Evolutionary conservation across 92 coral and sea anemone genomes (phyloP).

Genomic region (Chrysogorgia sp.): DNA sequence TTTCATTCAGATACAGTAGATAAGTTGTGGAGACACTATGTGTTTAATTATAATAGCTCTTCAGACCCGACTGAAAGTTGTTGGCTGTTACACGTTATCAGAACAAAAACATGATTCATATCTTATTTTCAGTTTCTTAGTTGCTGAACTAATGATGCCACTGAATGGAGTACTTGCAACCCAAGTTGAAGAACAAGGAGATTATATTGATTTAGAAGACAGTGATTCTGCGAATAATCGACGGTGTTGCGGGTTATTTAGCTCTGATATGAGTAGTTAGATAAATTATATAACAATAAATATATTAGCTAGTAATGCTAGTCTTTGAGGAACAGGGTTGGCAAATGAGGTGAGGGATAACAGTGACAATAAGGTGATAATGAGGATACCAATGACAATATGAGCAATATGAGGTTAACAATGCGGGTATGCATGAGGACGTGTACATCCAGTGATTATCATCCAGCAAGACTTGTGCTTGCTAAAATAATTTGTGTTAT

Average conservation of each 20-base stretch:
- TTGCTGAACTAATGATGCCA: conserved; percentile 77
- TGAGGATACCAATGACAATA: no score
- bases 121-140: conserved; percentile 66
- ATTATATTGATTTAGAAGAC: background rate
- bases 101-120: no score
- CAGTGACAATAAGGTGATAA: no score
- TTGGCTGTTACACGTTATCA: no score
- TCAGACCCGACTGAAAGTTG: background rate
- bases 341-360: no score
- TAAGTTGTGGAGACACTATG: background rate
- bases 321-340: no score
- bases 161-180: conserved; percentile 49
- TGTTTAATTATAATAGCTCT: no score
- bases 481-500: no score
- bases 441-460: no score
- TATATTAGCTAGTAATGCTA: background rate
- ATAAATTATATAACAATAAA: background rate
- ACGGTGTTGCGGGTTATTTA: background rate
- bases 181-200: background rate
- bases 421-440: no score
- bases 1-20: background rate
- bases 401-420: no score
- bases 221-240: background rate
- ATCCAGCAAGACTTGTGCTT: no score
- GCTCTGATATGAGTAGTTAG: background rate